Base-by-base conservation (phyloP, 2,113 vertebrate genomes). In the Lamprologus tigripictilis region DNA sequence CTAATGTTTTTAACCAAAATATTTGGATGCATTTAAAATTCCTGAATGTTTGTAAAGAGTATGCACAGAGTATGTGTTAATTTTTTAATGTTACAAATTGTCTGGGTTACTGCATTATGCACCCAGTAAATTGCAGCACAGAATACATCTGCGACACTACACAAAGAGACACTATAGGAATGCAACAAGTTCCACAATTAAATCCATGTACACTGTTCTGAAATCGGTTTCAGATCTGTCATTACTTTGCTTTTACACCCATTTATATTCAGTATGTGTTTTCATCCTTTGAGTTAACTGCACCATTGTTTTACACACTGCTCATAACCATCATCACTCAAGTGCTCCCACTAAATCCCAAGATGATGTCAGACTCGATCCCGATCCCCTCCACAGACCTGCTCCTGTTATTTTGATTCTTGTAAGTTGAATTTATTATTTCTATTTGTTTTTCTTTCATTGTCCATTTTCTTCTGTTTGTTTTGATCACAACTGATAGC, bases 361-460 rank as follows among this genome's bases (percentile, higher is more conserved):
- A 96, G 96, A 95, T 95, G 97, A 95, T 95, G 93, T 96, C 94
- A 95, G 94, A 91, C 87, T 90, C 89, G 81, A 89, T 84, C 91
- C 95, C 92, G 95, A 88, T 83, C 92, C 85, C 58, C 84, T 80
- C 91, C 86, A 92, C 91, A 94, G 94, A 94, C 82, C 94, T 91
- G 86, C 92, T 58, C 86, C 91, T 93, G 85, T 89, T 94, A 83
- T 90, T 95, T 94, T 95, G 82, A 58, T 94, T 94, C 83, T 93
- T 96, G 96, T 97, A 96, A 97, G 97, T 97, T 94, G 37, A 91
- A 57, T 57, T 42, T 7, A 58, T n/a, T 79, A 61, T 68, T 68
- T 78, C 14, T 53, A 45, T 19, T 82, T 58, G 3, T 79, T 53
- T 81, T 17, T 45, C 5, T 80, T 85, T 49, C 58, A 2, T 58